A percentile compares a stretch with the other conserved stretches of the same genome.
Conservation (phyloP, 2,797 vertebrate species). For the Brachyalestes nurse region DNA sequence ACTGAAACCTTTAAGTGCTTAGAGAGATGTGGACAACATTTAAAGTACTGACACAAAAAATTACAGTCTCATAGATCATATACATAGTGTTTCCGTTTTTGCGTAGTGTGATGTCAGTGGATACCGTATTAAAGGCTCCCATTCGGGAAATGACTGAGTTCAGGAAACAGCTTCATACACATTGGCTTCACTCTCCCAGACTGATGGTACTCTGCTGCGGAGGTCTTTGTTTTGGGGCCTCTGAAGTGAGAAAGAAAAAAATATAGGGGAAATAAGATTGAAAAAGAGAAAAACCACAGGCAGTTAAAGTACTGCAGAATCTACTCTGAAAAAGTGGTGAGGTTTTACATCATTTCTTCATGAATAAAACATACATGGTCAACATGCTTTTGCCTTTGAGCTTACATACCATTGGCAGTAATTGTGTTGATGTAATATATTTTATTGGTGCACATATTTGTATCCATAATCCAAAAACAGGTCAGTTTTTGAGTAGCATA, state of each 20-base stretch:
- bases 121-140: not conserved
- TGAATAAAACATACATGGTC: no score
- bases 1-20: no score
- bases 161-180: not conserved
- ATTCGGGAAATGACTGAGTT: not conserved
- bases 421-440: not conserved
- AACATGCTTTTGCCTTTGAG: no score
- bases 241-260: no score
- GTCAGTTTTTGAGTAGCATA: not conserved
- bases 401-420: not conserved
- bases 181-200: not conserved
- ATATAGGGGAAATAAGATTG: no score
- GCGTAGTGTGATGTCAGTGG: not conserved
- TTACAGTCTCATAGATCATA: not conserved
- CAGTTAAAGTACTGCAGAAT: no score
- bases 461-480: not conserved
- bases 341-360: no score
- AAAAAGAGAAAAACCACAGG: no score
- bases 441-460: not conserved
- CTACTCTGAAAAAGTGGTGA: no score
- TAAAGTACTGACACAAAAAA: no score
- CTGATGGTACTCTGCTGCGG: not conserved
- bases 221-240: no score
- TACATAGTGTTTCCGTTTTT: not conserved
- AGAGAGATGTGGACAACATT: not conserved